Base-by-base conservation (phyloP, 2,797 vertebrate genomes). In the Potorous gilbertii region DNA sequence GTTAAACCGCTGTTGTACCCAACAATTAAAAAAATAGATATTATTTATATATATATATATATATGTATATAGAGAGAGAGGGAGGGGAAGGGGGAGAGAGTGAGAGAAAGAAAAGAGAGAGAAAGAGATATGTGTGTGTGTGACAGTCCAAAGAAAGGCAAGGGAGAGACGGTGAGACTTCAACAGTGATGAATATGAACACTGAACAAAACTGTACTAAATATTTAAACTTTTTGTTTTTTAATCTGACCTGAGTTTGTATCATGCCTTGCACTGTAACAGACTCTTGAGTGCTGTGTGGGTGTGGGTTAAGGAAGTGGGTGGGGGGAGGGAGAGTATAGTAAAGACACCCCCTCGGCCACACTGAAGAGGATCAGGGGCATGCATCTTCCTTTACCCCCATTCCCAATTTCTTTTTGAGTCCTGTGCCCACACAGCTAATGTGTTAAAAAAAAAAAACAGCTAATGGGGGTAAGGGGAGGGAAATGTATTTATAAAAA, bases 401-500 rank as follows among this genome's bases (percentile, higher is more conserved):
- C 55, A 50, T 87, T 87, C 74, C 74, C 40, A 87, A 87, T 50
- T 94, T 97, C 97, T 97, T 97, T 95, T 57, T 97, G 96, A 97
- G 95, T 96, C 96, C 98, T 91, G 92, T 95, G 97, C 98, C 98
- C 98, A 98, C 98, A 98, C 97, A 98, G 97, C 96, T 97, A 98
- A 97, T 11, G 96, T 98, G 98, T 56, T 94, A 95, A 96, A n/a
- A 34, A 62, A 62, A 31, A 62, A 59, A 97, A 66, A 66, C 52
- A 98, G 98, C 96, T 92, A 93, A 97, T 8, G 93, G 93, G 0
- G 52, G 66, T 0, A 5, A 0, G 31, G 56, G 29, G 3, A 91
- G 50, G 97, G 74, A 99, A 98, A 98, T 93, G 97, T 98, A 97
- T 99, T 98, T 99, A 98, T 98, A 98, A 99, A 99, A 99, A 99